phyloP scores from a whole-genome alignment of 2,888 invertebrate species.

The Antitype chi region DNA sequence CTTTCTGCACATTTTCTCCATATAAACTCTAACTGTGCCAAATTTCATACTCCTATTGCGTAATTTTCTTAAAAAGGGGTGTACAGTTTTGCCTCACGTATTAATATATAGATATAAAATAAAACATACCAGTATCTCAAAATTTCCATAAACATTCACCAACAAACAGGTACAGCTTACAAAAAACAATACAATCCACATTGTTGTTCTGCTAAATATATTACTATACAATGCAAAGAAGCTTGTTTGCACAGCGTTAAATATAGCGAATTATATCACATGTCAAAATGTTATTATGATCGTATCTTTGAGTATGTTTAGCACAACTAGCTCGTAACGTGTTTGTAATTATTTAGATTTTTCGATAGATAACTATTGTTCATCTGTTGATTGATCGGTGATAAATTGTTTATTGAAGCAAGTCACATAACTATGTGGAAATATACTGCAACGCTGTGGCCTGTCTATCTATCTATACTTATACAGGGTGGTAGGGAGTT shows the following conservation, averaged over 20 bases:
- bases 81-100: too few species aligned
- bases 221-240: not conserved
- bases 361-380: conserved; percentile 33
- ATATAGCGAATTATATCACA: conserved; percentile 23
- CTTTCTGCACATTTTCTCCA: too few species aligned
- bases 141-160: conserved; percentile 17
- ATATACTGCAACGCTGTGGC: too few species aligned
- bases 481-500: too few species aligned
- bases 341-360: conserved; percentile 20
- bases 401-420: not conserved
- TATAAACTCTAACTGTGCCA: too few species aligned
- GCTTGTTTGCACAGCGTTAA: conserved; percentile 21
- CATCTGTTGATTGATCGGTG: not conserved
- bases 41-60: too few species aligned
- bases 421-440: too few species aligned
- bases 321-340: not conserved
- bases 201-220: conserved; percentile 3
- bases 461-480: too few species aligned
- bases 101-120: too few species aligned
- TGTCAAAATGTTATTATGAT: conserved; percentile 42
- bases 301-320: conserved; percentile 18
- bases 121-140: conserved; percentile 21
- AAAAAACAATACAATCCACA: conserved; percentile 22
- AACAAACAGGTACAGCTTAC: conserved; percentile 10
- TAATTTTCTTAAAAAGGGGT: too few species aligned